These are phyloP conservation scores for Alosa sapidissima DNA, from an alignment of 2,797 vertebrate species.

Conservation along the genomic window DNA sequence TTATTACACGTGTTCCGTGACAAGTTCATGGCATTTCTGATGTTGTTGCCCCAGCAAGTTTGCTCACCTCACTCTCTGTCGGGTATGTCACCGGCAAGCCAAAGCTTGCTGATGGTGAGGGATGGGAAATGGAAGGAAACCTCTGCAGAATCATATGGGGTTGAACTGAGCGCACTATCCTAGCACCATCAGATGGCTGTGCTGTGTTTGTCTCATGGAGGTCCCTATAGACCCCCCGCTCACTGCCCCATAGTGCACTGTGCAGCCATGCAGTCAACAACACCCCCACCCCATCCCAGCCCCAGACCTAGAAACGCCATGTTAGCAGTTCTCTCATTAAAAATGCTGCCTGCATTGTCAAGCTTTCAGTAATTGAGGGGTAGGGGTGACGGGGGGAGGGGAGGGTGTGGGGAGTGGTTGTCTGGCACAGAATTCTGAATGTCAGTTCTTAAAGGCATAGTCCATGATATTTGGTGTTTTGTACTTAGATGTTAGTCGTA, in stretches of 20 bases:
- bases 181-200: neutral
- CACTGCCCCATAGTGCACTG: neutral
- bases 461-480: neutral
- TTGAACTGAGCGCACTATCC: neutral
- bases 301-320: neutral
- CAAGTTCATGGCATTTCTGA: neutral
- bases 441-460: slow-evolving; percentile 8
- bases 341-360: slow-evolving; percentile 9
- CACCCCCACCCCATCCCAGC: neutral
- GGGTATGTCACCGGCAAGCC: neutral
- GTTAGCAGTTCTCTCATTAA: slow-evolving; percentile 17
- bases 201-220: neutral
- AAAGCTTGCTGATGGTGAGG: neutral
- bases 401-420: neutral
- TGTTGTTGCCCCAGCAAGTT: neutral
- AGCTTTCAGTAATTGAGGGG: neutral
- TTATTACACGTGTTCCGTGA: neutral
- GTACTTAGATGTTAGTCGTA: neutral
- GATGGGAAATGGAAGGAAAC: neutral
- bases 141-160: neutral
- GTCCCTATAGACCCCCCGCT: neutral
- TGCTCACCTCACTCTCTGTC: neutral
- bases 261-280: slow-evolving; percentile 11
- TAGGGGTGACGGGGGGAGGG: neutral
- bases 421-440: neutral